Evolutionary conservation across 1,140 invertebrate species (phyloP).

Genomic region (Lepidurus packardi): DNA sequence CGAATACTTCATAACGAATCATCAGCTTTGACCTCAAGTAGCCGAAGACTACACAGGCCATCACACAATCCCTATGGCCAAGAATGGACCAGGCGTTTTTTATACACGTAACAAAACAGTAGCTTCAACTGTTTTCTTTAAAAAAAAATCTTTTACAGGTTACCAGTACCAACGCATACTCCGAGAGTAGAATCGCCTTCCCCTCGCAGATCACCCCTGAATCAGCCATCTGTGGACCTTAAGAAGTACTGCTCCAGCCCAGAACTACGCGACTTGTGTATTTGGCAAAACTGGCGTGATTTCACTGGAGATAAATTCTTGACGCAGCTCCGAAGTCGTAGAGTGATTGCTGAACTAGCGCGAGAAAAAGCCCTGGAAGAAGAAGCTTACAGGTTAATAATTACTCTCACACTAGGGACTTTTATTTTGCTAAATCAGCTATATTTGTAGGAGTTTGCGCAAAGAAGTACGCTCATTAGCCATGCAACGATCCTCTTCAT

Average conservation of each 20-base stretch:
- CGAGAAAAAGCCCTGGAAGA: slow-evolving; percentile 17
- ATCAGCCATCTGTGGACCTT: not conserved
- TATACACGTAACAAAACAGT: slow-evolving; percentile 24
- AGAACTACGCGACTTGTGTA: not conserved
- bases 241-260: slow-evolving; percentile 8
- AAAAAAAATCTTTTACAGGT: not conserved
- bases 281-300: not conserved
- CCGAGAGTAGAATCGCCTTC: not conserved
- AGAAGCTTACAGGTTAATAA: slow-evolving; percentile 26
- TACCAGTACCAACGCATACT: not conserved
- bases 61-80: slow-evolving; percentile 9
- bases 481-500: not conserved
- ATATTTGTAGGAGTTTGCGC: not conserved
- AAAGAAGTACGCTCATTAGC: slow-evolving; percentile 22
- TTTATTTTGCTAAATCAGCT: not conserved
- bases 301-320: not conserved
- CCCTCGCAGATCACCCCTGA: not conserved
- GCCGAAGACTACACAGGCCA: not conserved
- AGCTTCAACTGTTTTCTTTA: not conserved
- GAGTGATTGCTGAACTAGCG: not conserved
- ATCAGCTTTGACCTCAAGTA: not conserved
- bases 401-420: not conserved
- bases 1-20: not conserved
- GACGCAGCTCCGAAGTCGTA: not conserved
- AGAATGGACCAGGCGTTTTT: slow-evolving; percentile 31